These are phyloP conservation scores for Parnassius smintheus DNA, from an alignment of 2,888 invertebrate genomes.

Conservation along the genomic window DNA sequence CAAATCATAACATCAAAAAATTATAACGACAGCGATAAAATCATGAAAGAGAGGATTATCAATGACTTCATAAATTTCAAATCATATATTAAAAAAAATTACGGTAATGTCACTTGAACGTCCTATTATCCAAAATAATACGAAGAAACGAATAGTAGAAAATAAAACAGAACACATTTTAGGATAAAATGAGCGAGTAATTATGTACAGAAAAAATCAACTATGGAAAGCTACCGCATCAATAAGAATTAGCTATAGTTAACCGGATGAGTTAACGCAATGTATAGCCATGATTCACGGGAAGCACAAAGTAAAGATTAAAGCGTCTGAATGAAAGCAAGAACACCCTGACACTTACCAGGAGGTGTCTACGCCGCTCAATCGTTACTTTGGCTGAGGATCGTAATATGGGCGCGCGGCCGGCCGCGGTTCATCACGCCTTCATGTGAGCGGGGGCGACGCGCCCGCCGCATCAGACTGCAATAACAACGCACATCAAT, in stretches of 20 bases:
- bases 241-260: constrained; percentile 28
- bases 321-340: constrained; percentile 76
- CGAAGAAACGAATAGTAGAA: not conserved
- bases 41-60: no score
- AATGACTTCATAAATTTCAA: not conserved
- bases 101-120: constrained; percentile 1
- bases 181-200: constrained; percentile 10
- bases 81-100: not conserved
- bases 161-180: constrained; percentile 8
- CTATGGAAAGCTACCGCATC: constrained; percentile 43
- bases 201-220: constrained; percentile 31
- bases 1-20: no score
- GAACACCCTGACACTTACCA: constrained; percentile 81
- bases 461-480: constrained; percentile 71
- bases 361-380: constrained; percentile 76
- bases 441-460: constrained; percentile 59
- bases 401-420: constrained; percentile 65
- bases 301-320: constrained; percentile 80
- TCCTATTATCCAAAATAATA: constrained; percentile 8
- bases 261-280: constrained; percentile 40
- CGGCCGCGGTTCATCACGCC: constrained; percentile 78
- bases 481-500: constrained; percentile 77
- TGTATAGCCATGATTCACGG: constrained; percentile 56
- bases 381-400: constrained; percentile 78
- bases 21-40: no score